A percentile compares a stretch with the other conserved stretches of the same genome.
phyloP scores from a whole-genome alignment of 1,140 invertebrate species.

The Nasonia vitripennis region DNA sequence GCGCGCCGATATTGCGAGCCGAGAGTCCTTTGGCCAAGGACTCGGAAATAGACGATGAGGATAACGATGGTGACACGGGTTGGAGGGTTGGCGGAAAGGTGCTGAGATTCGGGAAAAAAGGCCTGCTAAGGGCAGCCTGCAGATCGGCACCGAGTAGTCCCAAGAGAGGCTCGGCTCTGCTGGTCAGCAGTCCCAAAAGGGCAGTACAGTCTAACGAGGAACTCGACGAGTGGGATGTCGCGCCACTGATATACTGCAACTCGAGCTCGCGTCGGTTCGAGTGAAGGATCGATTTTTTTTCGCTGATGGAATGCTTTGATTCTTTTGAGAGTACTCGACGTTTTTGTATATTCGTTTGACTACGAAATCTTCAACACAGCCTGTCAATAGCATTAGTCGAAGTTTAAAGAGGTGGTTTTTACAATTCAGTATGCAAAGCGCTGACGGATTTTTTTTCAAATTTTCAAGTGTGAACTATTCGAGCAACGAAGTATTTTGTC shows the following conservation, averaged over 20 bases:
- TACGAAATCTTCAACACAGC: not conserved
- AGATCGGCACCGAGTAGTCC: slow-evolving; percentile 75
- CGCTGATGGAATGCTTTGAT: not conserved
- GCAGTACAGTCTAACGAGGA: slow-evolving; percentile 69
- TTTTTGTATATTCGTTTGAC: not conserved
- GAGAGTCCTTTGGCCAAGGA: not conserved
- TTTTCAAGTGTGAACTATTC: too few species aligned
- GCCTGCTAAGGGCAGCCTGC: slow-evolving; percentile 58
- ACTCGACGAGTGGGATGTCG: slow-evolving; percentile 67
- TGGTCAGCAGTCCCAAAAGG: slow-evolving; percentile 61
- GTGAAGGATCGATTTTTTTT: not conserved
- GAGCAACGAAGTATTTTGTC: not conserved
- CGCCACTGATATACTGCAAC: slow-evolving; percentile 25
- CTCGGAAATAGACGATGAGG: not conserved
- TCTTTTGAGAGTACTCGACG: not conserved
- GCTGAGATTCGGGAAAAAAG: slow-evolving; percentile 52
- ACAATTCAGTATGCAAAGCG: not conserved
- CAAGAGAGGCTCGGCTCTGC: slow-evolving; percentile 59
- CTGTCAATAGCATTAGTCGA: not conserved
- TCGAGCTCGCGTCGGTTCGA: not conserved
- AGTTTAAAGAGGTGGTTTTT: not conserved
- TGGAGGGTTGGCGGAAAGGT: slow-evolving; percentile 33
- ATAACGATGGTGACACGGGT: not conserved
- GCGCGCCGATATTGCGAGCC: not conserved
- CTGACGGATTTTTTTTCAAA: slow-evolving; percentile 19